phyloP scores from a whole-genome alignment of 2,113 vertebrate genomes.

The Mola mola region DNA sequence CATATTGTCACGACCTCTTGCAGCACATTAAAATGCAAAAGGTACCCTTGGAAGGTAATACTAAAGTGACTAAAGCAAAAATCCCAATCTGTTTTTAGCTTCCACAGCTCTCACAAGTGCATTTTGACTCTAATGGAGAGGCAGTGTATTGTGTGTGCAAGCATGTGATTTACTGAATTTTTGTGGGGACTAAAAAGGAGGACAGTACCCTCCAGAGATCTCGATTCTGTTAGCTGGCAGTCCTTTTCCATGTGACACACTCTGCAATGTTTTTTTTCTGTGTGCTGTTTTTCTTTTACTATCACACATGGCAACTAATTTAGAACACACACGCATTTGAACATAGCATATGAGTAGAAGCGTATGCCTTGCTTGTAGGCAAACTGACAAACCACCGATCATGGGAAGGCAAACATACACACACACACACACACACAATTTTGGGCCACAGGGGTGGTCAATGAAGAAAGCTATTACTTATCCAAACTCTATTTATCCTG shows the following conservation, averaged over 20 bases:
- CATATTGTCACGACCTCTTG: no score
- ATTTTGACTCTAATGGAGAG: constrained; percentile 25
- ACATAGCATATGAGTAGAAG: constrained; percentile 12
- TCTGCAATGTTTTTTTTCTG: constrained; percentile 4
- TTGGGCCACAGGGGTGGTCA: constrained; percentile 50
- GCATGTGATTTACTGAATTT: constrained; percentile 29
- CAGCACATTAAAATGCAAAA: no score
- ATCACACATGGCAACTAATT: not conserved
- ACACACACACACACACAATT: constrained; percentile 14
- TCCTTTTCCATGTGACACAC: constrained; percentile 27
- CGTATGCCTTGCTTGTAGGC: constrained; percentile 30
- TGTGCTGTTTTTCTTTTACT: constrained; percentile 12
- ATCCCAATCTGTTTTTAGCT: constrained; percentile 10
- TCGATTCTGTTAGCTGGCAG: constrained; percentile 33
- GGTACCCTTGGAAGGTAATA: no score
- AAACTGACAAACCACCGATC: constrained; percentile 3
- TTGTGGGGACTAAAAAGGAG: constrained; percentile 19
- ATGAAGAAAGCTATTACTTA: constrained; percentile 75
- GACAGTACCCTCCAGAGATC: constrained; percentile 39
- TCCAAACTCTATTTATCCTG: constrained; percentile 60
- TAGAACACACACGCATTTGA: constrained; percentile 16
- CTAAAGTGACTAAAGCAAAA: constrained; percentile 21
- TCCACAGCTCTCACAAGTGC: constrained; percentile 1
- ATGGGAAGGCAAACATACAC: not conserved
- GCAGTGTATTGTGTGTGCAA: constrained; percentile 6